phyloP scores from a whole-genome alignment of 2,113 vertebrate genomes.

The Istiophorus platypterus region DNA sequence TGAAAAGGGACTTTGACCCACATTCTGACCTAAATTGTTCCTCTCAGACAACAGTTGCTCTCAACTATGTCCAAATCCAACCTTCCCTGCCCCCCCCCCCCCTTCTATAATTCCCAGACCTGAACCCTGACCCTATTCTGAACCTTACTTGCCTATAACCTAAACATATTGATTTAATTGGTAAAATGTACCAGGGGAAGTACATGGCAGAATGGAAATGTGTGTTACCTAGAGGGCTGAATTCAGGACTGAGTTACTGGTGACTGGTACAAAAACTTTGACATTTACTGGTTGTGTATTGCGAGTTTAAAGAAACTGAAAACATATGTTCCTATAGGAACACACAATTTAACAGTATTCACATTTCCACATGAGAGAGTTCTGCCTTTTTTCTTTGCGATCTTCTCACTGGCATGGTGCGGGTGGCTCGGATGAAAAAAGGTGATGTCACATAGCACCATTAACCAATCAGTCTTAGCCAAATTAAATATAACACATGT shows the following conservation, averaged over 20 bases:
- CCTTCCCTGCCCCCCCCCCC: background rate
- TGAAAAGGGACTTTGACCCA: background rate
- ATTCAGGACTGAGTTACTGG: no score
- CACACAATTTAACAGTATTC: background rate
- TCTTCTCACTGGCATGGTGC: background rate
- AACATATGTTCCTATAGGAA: background rate
- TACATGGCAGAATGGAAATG: background rate
- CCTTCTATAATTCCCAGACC: constrained; percentile 4
- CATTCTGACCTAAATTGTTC: background rate
- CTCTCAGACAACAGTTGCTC: background rate
- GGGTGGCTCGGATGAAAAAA: background rate
- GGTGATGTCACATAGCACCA: background rate
- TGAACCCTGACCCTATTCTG: background rate
- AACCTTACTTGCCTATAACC: background rate
- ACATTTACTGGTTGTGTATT: no score
- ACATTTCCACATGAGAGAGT: background rate
- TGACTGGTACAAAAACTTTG: no score
- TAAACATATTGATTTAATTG: background rate
- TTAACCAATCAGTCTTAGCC: background rate
- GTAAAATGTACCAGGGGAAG: background rate
- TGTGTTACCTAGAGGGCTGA: no score
- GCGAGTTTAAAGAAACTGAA: background rate
- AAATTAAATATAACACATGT: background rate
- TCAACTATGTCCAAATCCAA: background rate
- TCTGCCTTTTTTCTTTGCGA: background rate